Base-by-base conservation (phyloP, 1,140 invertebrate species). In the Drosophila mojavensis region DNA sequence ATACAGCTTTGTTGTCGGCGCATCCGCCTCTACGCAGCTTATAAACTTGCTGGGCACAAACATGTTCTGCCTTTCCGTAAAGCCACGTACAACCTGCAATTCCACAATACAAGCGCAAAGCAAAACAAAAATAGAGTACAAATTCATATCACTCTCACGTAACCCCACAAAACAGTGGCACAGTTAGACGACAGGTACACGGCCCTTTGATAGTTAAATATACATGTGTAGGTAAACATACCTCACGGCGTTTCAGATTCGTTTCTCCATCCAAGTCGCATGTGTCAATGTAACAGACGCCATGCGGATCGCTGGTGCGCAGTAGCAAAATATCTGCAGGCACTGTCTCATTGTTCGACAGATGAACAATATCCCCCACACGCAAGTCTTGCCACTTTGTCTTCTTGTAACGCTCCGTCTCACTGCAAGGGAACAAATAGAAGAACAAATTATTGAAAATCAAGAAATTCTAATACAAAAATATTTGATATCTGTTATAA, bases 261-360 rank as follows among this genome's bases (percentile, higher is more conserved):
- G 98, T 99, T 93, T 99, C 99, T 10, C 99, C 99, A 92, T 99
- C 99, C 78, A 99, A 94, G 93, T 99, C 99, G 73, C 98, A 97
- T 2, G 98, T 99, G 93, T 99, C 95, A 90, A 99, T 96, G 93
- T 99, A 99, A 92, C 98, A 99, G 79, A 99, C 95, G 30, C 98
- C 98, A 89, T 98, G 95, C 4, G 97, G 96, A 93, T 99, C 98
- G 91, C 98, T 98, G 48, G 96, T 97, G 71, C 96, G 94, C 39
- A 99, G 93, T 24, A 99, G 92, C 28, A 99, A 93, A 82, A 99
- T 96, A 93, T 99, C 98, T 4, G 98, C 98, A 6, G 98, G 98
- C 72, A 99, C 98, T 24, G 97, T 94, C 94, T 99, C 98, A 93
- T 99, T 98, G 93, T 98, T 98, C 11, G 97, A 98, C 65, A 99